Conservation (phyloP, 1,140 invertebrate species). For the Aphelinus atriplicis region DNA sequence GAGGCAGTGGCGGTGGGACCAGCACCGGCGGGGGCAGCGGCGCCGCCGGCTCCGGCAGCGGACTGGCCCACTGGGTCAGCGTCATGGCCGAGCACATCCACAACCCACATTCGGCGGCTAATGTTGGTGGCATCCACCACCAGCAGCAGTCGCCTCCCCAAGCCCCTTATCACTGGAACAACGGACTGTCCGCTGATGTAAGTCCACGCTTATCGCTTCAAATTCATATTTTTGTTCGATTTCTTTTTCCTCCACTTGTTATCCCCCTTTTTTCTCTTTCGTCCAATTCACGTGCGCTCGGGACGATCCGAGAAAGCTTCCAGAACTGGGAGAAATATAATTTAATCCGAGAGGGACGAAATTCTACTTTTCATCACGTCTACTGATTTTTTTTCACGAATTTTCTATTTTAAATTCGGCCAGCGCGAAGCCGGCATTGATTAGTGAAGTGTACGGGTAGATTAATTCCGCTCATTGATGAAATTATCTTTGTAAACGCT, state of each 20-base stretch:
- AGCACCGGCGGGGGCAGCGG: slow-evolving; percentile 55
- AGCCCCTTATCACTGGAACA: slow-evolving; percentile 71
- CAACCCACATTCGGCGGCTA: slow-evolving; percentile 64
- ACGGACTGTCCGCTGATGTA: slow-evolving; percentile 68
- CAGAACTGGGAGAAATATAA: no score
- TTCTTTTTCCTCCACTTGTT: neutral
- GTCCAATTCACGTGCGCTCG: no score
- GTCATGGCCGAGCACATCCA: slow-evolving; percentile 75
- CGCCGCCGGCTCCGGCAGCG: slow-evolving; percentile 56
- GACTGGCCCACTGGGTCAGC: slow-evolving; percentile 74
- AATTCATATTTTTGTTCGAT: neutral
- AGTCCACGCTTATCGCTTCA: slow-evolving; percentile 43
- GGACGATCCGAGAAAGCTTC: no score
- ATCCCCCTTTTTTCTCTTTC: neutral
- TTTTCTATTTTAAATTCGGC: no score
- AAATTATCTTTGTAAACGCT: no score
- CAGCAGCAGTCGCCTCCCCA: slow-evolving; percentile 65
- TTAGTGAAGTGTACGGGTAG: no score
- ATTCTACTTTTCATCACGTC: no score
- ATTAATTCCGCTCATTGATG: no score
- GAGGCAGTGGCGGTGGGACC: slow-evolving; percentile 49
- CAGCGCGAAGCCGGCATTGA: no score
- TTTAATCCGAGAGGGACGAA: no score
- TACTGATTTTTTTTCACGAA: no score
- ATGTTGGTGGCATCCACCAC: slow-evolving; percentile 61